Conservation (phyloP, 1,140 invertebrate genomes). For the Rhagoletis pomonella region DNA sequence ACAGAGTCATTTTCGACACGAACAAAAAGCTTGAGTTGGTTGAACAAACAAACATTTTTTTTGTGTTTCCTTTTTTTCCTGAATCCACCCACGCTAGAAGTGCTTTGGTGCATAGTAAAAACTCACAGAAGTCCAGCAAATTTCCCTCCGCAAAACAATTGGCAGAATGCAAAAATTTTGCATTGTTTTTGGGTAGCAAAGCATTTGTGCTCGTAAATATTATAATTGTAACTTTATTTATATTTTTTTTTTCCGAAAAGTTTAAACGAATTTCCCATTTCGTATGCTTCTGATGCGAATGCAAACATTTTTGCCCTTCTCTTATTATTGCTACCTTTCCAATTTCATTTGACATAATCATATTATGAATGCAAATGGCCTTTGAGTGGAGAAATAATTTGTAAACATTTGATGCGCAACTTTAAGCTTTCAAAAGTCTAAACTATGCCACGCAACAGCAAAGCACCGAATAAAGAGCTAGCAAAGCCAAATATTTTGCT, state of each 20-base stretch:
- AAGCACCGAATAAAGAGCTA: neutral
- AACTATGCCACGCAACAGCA: neutral
- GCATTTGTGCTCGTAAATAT: neutral
- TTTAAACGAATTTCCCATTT: conserved; percentile 5
- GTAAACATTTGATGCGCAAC: neutral
- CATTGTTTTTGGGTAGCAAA: neutral
- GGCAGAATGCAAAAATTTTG: neutral
- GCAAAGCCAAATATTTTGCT: conserved; percentile 13
- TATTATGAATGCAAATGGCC: neutral
- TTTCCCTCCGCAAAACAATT: neutral
- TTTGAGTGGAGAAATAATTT: neutral
- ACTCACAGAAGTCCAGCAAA: neutral
- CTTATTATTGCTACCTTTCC: neutral
- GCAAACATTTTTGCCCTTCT: neutral
- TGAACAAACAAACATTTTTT: too few relatives aligned
- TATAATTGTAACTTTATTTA: too few relatives aligned
- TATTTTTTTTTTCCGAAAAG: neutral
- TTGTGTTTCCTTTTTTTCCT: neutral
- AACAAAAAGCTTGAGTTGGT: too few relatives aligned
- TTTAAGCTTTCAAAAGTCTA: neutral
- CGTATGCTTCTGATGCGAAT: neutral
- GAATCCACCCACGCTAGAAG: too few relatives aligned
- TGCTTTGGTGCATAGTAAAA: too few relatives aligned
- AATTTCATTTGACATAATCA: neutral
- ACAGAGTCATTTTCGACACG: neutral